Percentiles rank a stretch among this genome's conserved stretches.
phyloP scores from a whole-genome alignment of 1,140 invertebrate genomes.

The Drosophila repleta region DNA sequence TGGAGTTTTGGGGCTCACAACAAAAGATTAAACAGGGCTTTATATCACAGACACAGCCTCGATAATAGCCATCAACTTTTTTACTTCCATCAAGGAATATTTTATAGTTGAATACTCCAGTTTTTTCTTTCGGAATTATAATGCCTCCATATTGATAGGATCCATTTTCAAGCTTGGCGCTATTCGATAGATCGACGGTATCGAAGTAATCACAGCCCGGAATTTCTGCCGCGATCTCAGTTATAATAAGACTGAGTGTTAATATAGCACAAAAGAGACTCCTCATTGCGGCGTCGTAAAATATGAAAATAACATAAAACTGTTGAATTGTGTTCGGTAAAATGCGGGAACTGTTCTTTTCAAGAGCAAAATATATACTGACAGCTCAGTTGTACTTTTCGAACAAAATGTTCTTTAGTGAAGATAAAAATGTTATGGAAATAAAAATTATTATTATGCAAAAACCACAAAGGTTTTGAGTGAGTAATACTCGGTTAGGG shows the following conservation, averaged over 20 bases:
- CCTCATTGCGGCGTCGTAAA: neutral
- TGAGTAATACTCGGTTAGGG: too few relatives aligned
- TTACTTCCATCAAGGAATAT: constrained; percentile 1
- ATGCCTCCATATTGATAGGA: constrained; percentile 49
- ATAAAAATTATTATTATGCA: too few relatives aligned
- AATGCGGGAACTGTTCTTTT: too few relatives aligned
- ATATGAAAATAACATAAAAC: neutral
- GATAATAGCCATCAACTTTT: constrained; percentile 18
- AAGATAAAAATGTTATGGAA: too few relatives aligned
- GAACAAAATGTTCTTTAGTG: too few relatives aligned
- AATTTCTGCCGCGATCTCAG: constrained; percentile 23
- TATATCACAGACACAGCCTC: constrained; percentile 56
- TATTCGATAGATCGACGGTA: constrained; percentile 50
- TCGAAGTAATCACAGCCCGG: constrained; percentile 54
- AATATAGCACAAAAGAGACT: neutral
- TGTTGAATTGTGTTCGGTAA: too few relatives aligned
- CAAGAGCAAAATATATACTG: too few relatives aligned
- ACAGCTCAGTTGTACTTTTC: too few relatives aligned
- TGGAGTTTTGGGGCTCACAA: constrained; percentile 29
- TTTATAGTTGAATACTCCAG: constrained; percentile 41
- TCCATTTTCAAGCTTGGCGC: constrained; percentile 34
- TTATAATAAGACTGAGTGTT: neutral
- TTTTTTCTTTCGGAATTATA: constrained; percentile 44
- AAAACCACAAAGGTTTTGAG: too few relatives aligned
- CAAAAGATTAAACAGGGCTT: constrained; percentile 58